Base-by-base conservation (phyloP, 1,140 invertebrate genomes). In the Linepithema humile region DNA sequence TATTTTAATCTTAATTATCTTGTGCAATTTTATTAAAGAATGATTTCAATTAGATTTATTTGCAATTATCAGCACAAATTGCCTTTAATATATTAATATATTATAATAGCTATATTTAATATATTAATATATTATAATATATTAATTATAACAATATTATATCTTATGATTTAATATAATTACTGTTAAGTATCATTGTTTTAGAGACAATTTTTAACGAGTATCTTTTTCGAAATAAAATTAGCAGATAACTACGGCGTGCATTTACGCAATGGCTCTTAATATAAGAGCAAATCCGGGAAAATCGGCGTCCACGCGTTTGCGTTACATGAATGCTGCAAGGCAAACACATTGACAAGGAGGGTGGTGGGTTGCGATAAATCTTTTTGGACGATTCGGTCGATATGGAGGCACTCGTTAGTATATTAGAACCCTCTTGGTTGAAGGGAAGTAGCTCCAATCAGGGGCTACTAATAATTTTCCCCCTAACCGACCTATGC, bases 381-480 rank as follows among this genome's bases (percentile, higher is more conserved):
- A 92, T 91, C 90, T 92, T 88, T 88, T 83, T 53, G 82, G 84
- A 62, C 29, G 72, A 70, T 77, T 69, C 82, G 74, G 48, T 73
- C 35, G 65, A 84, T 84, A 62, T 40, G 50, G 43, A 67, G 69
- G 29, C 53, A 89, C 86, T 93, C 91, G 90, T 91, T 90, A 91
- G 89, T 90, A 89, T 84, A 90, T 93, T 91, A 90, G 91, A 84
- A 83, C 50, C 53, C 87, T 86, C 89, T 86, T 90, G 84, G 88
- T 80, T 83, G 85, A 64, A 83, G 85, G 84, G 87, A 91, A 92
- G 89, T 93, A 91, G 89, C 86, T 92, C 86, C 90, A 92, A 92
- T 94, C 92, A 91, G 88, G 91, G 85, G 85, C 89, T 91, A 86
- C 92, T 93, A 93, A 94, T 94, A 93, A 94, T 93, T 92, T 92